phyloP scores from a whole-genome alignment of 2,888 invertebrate species.

The Limenitis camilla region DNA sequence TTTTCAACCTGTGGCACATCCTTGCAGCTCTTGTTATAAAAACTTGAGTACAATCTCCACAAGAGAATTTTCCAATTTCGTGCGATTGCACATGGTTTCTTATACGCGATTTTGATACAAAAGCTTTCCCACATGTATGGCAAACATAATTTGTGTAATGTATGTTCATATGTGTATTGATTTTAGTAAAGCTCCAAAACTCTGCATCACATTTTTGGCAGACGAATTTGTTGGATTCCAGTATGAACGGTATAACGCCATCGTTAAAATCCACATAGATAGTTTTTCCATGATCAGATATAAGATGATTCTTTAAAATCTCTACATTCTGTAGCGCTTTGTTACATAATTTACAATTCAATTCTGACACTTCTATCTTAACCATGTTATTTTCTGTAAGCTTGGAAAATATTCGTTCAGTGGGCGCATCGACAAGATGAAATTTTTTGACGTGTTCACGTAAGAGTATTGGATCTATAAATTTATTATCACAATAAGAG shows the following conservation, averaged over 20 bases:
- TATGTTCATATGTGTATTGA: conserved; percentile 61
- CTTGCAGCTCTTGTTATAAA: conserved; percentile 49
- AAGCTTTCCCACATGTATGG: conserved; percentile 60
- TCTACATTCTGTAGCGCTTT: conserved; percentile 38
- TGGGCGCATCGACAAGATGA: conserved; percentile 46
- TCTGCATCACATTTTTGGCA: conserved; percentile 52
- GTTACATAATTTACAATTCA: conserved; percentile 51
- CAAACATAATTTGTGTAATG: conserved; percentile 64
- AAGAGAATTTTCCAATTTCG: conserved; percentile 54
- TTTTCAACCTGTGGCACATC: conserved; percentile 45
- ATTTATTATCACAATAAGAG: conserved; percentile 56
- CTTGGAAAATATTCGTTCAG: conserved; percentile 52
- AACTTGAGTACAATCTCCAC: conserved; percentile 49
- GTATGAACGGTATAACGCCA: conserved; percentile 59
- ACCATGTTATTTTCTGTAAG: conserved; percentile 64
- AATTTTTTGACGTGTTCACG: conserved; percentile 41
- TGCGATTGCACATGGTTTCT: conserved; percentile 57
- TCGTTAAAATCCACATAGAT: conserved; percentile 48
- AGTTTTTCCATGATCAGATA: conserved; percentile 37
- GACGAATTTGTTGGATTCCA: conserved; percentile 40
- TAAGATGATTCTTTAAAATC: conserved; percentile 48
- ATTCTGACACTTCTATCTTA: conserved; percentile 55
- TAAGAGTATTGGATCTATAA: conserved; percentile 44
- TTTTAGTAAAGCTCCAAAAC: conserved; percentile 47
- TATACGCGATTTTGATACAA: conserved; percentile 56